phyloP scores from a whole-genome alignment of 2,888 invertebrate species.

The Thalpophila matura region DNA sequence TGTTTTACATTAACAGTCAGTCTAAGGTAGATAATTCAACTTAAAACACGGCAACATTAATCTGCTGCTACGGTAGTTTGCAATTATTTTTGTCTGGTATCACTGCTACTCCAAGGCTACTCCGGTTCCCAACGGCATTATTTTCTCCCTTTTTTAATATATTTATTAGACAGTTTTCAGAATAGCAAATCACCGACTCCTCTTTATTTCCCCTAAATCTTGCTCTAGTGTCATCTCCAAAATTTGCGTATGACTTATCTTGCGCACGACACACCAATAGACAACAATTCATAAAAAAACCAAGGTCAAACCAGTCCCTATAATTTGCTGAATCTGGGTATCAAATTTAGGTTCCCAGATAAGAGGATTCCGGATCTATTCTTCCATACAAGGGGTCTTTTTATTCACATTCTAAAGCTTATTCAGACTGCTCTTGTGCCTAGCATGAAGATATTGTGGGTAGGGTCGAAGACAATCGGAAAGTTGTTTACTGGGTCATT shows the following conservation, averaged over 20 bases:
- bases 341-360: slow-evolving; percentile 10
- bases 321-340: slow-evolving; percentile 1
- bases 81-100: too few relatives aligned
- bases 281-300: neutral
- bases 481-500: slow-evolving; percentile 4
- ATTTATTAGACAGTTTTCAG: too few relatives aligned
- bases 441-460: neutral
- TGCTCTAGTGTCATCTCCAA: neutral
- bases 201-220: neutral
- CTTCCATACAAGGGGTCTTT: neutral
- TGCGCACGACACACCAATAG: neutral
- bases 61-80: too few relatives aligned
- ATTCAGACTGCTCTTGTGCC: neutral
- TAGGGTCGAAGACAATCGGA: neutral
- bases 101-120: too few relatives aligned
- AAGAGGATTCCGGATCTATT: neutral
- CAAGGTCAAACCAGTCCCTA: neutral
- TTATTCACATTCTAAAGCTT: slow-evolving; percentile 16
- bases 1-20: too few relatives aligned
- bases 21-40: too few relatives aligned
- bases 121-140: too few relatives aligned
- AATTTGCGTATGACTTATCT: neutral
- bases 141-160: too few relatives aligned
- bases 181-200: too few relatives aligned
- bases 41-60: too few relatives aligned